Conservation (phyloP, 2,888 invertebrate genomes). For the Ctena decussata region DNA sequence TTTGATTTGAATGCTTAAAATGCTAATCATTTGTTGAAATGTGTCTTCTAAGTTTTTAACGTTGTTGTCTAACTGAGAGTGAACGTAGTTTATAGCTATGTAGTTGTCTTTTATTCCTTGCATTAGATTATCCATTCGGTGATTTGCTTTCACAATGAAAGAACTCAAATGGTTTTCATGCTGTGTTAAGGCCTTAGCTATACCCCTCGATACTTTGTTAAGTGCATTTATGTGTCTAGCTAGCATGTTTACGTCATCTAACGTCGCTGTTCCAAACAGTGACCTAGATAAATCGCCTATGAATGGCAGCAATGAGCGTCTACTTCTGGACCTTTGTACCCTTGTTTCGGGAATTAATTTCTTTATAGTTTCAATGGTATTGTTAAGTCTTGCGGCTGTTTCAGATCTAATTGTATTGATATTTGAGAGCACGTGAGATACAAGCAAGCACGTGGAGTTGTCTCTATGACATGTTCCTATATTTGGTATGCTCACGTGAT, state of each 20-base stretch:
- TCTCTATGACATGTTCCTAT: conserved; percentile 12
- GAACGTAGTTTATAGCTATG: conserved; percentile 9
- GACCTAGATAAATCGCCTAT: conserved; percentile 46
- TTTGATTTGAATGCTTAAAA: conserved; percentile 14
- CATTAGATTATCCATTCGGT: conserved; percentile 20
- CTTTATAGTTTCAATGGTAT: neutral
- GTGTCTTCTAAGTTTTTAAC: neutral
- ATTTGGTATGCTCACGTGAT: neutral
- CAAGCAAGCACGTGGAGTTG: conserved; percentile 3
- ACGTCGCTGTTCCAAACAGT: conserved; percentile 58
- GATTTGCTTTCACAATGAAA: conserved; percentile 16
- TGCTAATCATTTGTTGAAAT: neutral
- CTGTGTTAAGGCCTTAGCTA: neutral
- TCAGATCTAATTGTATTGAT: conserved; percentile 19
- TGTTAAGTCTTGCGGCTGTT: neutral
- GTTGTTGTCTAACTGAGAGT: neutral
- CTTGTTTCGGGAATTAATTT: neutral
- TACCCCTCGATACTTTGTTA: neutral
- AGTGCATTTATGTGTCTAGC: conserved; percentile 28
- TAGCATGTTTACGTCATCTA: conserved; percentile 47
- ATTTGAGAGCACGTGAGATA: conserved; percentile 26
- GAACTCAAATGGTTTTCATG: conserved; percentile 24
- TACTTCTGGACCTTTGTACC: conserved; percentile 8
- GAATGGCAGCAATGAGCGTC: conserved; percentile 45
- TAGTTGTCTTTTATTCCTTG: conserved; percentile 15